Conservation (phyloP, 2,113 vertebrate species). For the Barbus barbus region DNA sequence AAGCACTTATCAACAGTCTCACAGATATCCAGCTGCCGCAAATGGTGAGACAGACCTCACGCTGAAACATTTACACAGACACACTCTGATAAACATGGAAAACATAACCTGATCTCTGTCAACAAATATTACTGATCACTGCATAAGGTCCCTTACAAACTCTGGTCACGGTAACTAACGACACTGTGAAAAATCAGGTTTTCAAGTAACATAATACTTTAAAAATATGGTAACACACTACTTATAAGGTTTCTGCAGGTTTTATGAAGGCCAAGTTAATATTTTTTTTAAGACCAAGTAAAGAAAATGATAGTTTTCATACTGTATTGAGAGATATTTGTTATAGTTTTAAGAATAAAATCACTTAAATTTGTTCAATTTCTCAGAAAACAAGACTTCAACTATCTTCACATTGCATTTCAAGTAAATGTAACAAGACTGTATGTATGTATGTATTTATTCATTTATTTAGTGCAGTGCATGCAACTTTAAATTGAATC, state of each 20-base stretch:
- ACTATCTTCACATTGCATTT: background rate
- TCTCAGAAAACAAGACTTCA: background rate
- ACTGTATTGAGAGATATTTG: background rate
- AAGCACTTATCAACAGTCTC: conserved; percentile 98
- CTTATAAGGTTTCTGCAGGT: background rate
- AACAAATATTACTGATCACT: background rate
- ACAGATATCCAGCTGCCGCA: conserved; percentile 98
- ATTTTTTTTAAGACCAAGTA: background rate
- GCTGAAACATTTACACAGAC: background rate
- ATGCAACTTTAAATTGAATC: no score
- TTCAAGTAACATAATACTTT: background rate
- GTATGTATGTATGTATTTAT: background rate
- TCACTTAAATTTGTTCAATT: background rate
- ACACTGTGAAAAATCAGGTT: no score
- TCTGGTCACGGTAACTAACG: no score
- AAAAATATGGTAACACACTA: background rate
- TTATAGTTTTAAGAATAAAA: background rate
- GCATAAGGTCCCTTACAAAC: background rate
- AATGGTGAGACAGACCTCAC: conserved; percentile 82
- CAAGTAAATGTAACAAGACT: background rate
- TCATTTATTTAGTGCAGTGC: background rate
- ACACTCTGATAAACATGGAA: no score
- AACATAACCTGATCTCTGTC: background rate
- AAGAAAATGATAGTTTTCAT: background rate
- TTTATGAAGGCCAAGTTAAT: background rate